Percentiles rank a stretch among this genome's conserved stretches.
These are phyloP conservation scores for Characodon lateralis DNA, from an alignment of 2,797 vertebrate species.

Conservation along the genomic window DNA sequence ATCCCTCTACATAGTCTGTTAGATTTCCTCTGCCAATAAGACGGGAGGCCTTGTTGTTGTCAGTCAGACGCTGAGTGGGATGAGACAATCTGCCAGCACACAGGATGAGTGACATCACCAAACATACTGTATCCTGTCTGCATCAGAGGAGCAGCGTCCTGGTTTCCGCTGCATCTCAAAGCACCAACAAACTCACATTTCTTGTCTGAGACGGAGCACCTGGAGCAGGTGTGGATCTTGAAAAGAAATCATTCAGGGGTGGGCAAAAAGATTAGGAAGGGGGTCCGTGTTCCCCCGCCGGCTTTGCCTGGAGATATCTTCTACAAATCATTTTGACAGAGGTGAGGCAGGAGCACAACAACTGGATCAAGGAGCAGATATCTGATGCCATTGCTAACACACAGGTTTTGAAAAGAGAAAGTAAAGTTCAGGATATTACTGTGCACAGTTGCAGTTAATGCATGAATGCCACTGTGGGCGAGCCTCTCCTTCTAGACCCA, in stretches of 20 bases:
- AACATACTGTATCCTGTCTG: slow-evolving; percentile 49
- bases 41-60: slow-evolving; percentile 42
- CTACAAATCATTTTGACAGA: slow-evolving; percentile 35
- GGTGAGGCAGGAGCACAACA: slow-evolving; percentile 21
- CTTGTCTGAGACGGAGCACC: slow-evolving; percentile 24
- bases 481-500: background rate
- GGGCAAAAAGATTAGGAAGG: slow-evolving; percentile 16
- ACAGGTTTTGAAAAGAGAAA: background rate
- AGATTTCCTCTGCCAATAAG: slow-evolving; percentile 32
- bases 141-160: slow-evolving; percentile 51
- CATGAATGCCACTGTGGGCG: background rate
- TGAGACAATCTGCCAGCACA: slow-evolving; percentile 47
- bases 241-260: slow-evolving; percentile 12
- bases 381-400: background rate
- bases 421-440: background rate
- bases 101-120: slow-evolving; percentile 46
- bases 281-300: background rate
- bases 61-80: slow-evolving; percentile 59
- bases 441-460: background rate
- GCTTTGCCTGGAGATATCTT: slow-evolving; percentile 15
- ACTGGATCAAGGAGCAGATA: slow-evolving; percentile 29
- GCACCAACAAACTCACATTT: slow-evolving; percentile 21
- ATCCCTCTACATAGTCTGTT: slow-evolving; percentile 29
- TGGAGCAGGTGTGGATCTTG: background rate
- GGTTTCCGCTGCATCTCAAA: slow-evolving; percentile 42